Base-by-base conservation (phyloP, 2,113 vertebrate species). In the Alectura lathami region DNA sequence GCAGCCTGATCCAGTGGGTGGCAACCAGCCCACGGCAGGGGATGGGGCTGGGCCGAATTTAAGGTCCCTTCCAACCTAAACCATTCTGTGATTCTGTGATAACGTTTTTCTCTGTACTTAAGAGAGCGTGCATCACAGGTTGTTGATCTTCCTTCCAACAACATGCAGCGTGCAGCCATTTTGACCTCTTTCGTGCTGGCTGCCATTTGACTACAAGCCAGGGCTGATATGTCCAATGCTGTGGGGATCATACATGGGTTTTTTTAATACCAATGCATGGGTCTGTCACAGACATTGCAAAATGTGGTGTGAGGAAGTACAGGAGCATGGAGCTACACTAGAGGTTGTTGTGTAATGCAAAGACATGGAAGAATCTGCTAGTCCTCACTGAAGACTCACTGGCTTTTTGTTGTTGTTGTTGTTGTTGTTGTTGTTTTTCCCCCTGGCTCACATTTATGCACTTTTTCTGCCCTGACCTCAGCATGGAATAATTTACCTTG, bases 101-200 rank as follows among this genome's bases (percentile, higher is more conserved):
- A 34, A 10, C 24, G 38, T 40, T 70, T 70, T 63, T 45, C 3
- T 22, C n/a, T 20, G 16, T n/a, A 13, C 56, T 76, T 64, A 21
- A 43, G 26, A 24, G 9, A 45, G 20, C 12, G 30, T 20, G 3
- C 6, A 4, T 11, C 2, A 4, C 60, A 27, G 29, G 14, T 23
- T 21, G 32, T 63, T 54, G 42, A 27, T 63, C 18, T 34, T 75
- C 66, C 22, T 88, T 47, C n/a, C 21, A 15, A 0, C 13, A 42
- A 6, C 21, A 3, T 54, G 47, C 34, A 23, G 8, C 4, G 30
- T 3, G 1, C 42, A 30, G 56, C 27, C 20, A 8, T 45, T 64
- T 60, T 59, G 68, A 20, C n/a, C 27, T 3, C 0, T 22, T 57
- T 20, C 15, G n/a, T 36, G 38, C 11, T 20, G 14, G 2, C n/a